Evolutionary conservation across 2,888 invertebrate genomes (phyloP).

Genomic region (Odontomyia ornata): DNA sequence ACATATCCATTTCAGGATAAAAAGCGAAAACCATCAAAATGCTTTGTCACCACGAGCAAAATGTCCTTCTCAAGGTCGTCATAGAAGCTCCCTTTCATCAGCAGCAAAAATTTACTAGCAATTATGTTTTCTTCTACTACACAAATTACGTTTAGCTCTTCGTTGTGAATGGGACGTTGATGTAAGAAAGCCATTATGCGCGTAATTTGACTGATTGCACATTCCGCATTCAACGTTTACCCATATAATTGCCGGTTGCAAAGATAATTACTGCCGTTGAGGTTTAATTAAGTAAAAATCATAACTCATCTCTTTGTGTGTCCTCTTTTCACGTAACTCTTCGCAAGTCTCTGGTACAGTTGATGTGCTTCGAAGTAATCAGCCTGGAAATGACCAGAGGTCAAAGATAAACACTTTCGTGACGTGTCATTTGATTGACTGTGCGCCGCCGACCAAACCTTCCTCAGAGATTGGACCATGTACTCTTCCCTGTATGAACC

Average conservation of each 20-base stretch:
- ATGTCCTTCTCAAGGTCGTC: constrained; percentile 19
- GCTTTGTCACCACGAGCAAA: neutral
- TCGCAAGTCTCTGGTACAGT: neutral
- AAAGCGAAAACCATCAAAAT: too few species aligned
- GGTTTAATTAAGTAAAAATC: constrained; percentile 45
- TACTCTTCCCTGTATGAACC: neutral
- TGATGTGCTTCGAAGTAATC: neutral
- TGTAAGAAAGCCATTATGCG: constrained; percentile 34
- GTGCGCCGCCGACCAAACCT: constrained; percentile 8
- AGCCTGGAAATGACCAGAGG: constrained; percentile 30
- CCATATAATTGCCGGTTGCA: constrained; percentile 41
- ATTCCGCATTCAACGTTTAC: constrained; percentile 22
- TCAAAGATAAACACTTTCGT: constrained; percentile 41
- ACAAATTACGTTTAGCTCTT: neutral
- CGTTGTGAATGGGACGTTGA: neutral
- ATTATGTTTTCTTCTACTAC: neutral
- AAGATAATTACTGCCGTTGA: constrained; percentile 33
- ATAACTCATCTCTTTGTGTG: constrained; percentile 44
- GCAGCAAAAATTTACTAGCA: neutral
- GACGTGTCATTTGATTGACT: constrained; percentile 38
- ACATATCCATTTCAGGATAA: too few species aligned
- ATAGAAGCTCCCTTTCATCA: neutral
- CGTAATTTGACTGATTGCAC: constrained; percentile 42
- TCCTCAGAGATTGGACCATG: neutral
- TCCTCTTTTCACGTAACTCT: constrained; percentile 1